Conservation (phyloP, 2,113 vertebrate species). For the Nesogale talazaci region DNA sequence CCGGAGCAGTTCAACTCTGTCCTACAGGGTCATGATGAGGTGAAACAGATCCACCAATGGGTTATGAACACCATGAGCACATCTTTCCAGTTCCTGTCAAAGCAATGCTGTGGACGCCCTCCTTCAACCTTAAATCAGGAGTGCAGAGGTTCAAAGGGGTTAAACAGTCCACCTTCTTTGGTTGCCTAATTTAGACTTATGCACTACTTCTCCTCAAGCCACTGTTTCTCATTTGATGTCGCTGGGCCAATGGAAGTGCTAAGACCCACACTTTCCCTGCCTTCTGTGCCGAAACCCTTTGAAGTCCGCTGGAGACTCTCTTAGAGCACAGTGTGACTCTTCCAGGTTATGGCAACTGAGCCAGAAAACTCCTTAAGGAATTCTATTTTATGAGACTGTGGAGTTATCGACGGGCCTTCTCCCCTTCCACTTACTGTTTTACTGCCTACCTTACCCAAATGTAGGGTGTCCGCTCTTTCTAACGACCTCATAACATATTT, state of each 20-base stretch:
- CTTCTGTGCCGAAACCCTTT: constrained; percentile 43
- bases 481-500: constrained; percentile 45
- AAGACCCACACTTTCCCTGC: constrained; percentile 38
- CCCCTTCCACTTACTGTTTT: constrained; percentile 25
- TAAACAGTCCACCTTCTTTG: constrained; percentile 37
- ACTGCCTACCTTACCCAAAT: not conserved
- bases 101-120: constrained; percentile 40
- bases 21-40: not conserved
- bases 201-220: not conserved
- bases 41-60: not conserved
- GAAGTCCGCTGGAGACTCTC: constrained; percentile 57
- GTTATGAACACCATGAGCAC: not conserved
- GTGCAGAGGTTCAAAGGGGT: constrained; percentile 40
- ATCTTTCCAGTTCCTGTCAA: constrained; percentile 21
- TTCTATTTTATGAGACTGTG: constrained; percentile 55
- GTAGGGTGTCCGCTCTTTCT: constrained; percentile 27
- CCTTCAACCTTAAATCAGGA: constrained; percentile 13
- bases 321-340: not conserved
- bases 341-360: constrained; percentile 61
- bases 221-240: constrained; percentile 58
- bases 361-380: constrained; percentile 49
- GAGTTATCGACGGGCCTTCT: constrained; percentile 48
- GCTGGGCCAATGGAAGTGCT: constrained; percentile 35
- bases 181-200: not conserved
- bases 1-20: not conserved